These are phyloP conservation scores for Drosophila mulleri DNA, from an alignment of 2,888 invertebrate genomes.

Conservation along the genomic window DNA sequence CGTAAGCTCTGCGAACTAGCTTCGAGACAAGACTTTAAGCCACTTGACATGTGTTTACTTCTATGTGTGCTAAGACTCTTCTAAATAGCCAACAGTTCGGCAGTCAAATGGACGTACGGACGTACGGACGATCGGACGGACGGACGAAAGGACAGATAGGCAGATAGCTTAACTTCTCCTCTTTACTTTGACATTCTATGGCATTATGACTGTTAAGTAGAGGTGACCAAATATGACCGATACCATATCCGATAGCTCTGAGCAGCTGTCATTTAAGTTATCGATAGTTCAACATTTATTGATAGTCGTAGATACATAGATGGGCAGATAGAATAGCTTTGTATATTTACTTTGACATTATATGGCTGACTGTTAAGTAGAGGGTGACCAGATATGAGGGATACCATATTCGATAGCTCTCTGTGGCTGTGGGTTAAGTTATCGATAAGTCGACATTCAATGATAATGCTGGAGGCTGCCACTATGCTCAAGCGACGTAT, in stretches of 20 bases:
- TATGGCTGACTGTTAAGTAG: too few relatives aligned
- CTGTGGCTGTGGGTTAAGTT: too few relatives aligned
- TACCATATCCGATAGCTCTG: background rate
- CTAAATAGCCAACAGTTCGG: background rate
- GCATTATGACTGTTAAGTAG: background rate
- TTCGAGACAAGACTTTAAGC: conserved; percentile 33
- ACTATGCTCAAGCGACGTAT: too few relatives aligned
- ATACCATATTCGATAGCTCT: too few relatives aligned
- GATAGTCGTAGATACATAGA: too few relatives aligned
- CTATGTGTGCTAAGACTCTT: conserved; percentile 44
- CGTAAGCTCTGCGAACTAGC: conserved; percentile 21
- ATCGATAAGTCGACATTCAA: too few relatives aligned
- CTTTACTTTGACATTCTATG: background rate
- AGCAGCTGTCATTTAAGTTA: background rate
- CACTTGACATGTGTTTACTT: conserved; percentile 57
- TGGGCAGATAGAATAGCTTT: too few relatives aligned
- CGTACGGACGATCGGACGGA: background rate
- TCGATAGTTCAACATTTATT: background rate
- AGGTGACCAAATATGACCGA: background rate
- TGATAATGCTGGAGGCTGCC: too few relatives aligned
- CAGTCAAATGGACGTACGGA: too few relatives aligned
- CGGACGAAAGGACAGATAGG: too few relatives aligned
- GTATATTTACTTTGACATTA: too few relatives aligned
- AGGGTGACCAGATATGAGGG: too few relatives aligned
- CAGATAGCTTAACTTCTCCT: background rate